phyloP scores from a whole-genome alignment of 2,113 vertebrate genomes.

The Chionis minor region DNA sequence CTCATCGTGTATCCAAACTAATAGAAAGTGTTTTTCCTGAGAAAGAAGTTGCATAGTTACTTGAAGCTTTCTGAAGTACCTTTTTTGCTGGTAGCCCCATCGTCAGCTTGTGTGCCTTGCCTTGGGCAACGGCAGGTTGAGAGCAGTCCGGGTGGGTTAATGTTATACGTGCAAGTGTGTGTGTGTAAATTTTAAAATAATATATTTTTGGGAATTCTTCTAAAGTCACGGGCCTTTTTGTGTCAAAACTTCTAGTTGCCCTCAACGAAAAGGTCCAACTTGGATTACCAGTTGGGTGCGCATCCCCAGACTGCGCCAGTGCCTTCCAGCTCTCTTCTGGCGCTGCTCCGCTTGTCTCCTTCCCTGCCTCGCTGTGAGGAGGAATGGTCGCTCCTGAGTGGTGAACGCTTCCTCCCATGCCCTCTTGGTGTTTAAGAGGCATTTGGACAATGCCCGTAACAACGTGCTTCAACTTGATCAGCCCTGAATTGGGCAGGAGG shows the following conservation, averaged over 20 bases:
- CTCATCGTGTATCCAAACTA: neutral
- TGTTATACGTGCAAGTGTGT: accelerated
- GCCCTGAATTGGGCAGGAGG: neutral
- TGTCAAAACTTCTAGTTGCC: neutral
- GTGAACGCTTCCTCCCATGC: neutral
- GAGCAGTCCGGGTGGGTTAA: neutral
- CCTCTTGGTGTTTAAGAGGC: neutral
- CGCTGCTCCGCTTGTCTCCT: neutral
- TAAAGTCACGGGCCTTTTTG: neutral
- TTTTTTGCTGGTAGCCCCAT: neutral
- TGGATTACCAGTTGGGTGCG: neutral
- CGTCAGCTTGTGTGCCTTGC: neutral
- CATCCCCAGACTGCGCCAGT: neutral
- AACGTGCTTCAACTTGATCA: neutral
- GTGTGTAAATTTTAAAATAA: neutral
- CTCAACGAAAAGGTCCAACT: neutral
- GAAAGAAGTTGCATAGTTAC: neutral
- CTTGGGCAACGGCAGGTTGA: neutral
- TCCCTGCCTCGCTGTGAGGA: neutral
- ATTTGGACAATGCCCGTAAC: neutral
- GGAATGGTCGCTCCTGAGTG: neutral
- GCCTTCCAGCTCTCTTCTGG: neutral
- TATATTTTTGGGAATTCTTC: neutral
- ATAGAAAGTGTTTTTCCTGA: neutral
- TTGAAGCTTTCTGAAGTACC: neutral